These are phyloP conservation scores for Drosophila recens DNA, from an alignment of 2,888 invertebrate genomes.

Conservation along the genomic window DNA sequence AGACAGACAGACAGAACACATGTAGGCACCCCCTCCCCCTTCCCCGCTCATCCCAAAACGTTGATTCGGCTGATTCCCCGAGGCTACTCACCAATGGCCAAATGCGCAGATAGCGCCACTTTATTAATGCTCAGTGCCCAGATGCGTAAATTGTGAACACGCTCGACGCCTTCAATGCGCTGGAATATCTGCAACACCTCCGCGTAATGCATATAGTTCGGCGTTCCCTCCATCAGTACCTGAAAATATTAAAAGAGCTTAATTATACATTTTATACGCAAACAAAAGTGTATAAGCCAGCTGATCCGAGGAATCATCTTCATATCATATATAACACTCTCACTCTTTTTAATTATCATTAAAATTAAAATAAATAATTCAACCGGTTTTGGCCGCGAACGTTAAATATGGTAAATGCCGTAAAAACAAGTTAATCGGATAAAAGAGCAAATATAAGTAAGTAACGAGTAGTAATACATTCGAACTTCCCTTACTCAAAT, in stretches of 20 bases:
- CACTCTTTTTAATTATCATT: too few species aligned
- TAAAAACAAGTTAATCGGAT: too few species aligned
- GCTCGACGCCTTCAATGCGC: slow-evolving; percentile 94
- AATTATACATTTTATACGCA: neutral
- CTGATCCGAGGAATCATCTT: too few species aligned
- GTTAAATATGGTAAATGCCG: too few species aligned
- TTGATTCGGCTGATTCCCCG: slow-evolving; percentile 28
- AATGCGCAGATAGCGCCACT: slow-evolving; percentile 97
- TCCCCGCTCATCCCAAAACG: slow-evolving; percentile 14
- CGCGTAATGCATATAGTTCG: slow-evolving; percentile 90
- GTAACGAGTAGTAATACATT: too few species aligned
- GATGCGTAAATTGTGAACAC: slow-evolving; percentile 97
- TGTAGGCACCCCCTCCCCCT: slow-evolving; percentile 6
- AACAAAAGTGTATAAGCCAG: neutral
- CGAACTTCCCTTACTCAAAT: too few species aligned
- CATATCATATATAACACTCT: too few species aligned
- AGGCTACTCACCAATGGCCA: slow-evolving; percentile 93
- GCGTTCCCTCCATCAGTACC: slow-evolving; percentile 96
- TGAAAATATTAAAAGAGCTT: slow-evolving; percentile 36
- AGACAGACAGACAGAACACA: slow-evolving; percentile 28
- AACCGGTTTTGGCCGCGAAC: too few species aligned
- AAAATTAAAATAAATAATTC: too few species aligned
- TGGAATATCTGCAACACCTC: slow-evolving; percentile 94
- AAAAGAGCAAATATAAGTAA: too few species aligned
- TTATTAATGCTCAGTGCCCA: slow-evolving; percentile 99